These are phyloP conservation scores for Lithosia quadra DNA, from an alignment of 2,888 invertebrate species.

Conservation along the genomic window DNA sequence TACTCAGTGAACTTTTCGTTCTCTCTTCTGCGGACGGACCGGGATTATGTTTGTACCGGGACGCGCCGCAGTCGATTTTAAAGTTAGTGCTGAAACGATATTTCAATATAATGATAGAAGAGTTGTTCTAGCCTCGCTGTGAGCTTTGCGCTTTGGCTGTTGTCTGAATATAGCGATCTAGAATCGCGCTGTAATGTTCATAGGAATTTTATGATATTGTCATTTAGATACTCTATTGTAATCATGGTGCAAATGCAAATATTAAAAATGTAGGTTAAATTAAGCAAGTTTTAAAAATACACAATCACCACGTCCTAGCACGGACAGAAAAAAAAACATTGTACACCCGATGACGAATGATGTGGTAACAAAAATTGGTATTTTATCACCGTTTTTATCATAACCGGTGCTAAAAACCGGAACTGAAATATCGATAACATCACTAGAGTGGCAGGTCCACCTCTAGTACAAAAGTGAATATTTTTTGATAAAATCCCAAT, in stretches of 20 bases:
- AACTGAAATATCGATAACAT: slow-evolving; percentile 39
- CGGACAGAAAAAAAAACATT: slow-evolving; percentile 45
- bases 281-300: slow-evolving; percentile 38
- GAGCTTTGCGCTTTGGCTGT: slow-evolving; percentile 20
- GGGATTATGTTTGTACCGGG: background rate
- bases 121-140: slow-evolving; percentile 17
- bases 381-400: slow-evolving; percentile 48
- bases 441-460: slow-evolving; percentile 61
- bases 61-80: slow-evolving; percentile 4
- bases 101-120: background rate
- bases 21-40: background rate
- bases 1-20: slow-evolving; percentile 12
- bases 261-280: slow-evolving; percentile 19
- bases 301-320: slow-evolving; percentile 49
- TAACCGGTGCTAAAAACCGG: slow-evolving; percentile 19
- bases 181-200: slow-evolving; percentile 8
- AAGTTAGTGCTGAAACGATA: slow-evolving; percentile 8
- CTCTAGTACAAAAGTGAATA: slow-evolving; percentile 42
- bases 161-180: slow-evolving; percentile 14
- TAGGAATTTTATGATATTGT: slow-evolving; percentile 19
- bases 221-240: slow-evolving; percentile 14
- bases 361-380: slow-evolving; percentile 60
- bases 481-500: slow-evolving; percentile 67
- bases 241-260: slow-evolving; percentile 23
- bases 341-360: slow-evolving; percentile 58